Conservation (phyloP, 2,797 vertebrate species). For the Rhinophrynus dorsalis region DNA sequence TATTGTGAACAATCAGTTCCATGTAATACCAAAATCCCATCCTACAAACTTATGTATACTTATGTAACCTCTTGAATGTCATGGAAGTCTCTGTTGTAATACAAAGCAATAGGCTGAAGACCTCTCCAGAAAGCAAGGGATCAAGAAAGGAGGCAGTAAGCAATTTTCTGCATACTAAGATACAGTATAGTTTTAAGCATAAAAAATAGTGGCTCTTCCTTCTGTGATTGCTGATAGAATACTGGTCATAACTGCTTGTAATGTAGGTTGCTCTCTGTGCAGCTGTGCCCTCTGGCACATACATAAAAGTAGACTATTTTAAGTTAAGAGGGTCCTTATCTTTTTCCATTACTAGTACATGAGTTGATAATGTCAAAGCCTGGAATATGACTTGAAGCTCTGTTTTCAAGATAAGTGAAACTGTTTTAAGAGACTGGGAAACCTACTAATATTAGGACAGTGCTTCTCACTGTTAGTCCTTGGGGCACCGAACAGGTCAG, state of each 20-base stretch:
- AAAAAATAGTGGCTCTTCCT: neutral
- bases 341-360: slow-evolving; percentile 41
- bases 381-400: slow-evolving; percentile 29
- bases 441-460: too few relatives aligned
- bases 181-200: neutral
- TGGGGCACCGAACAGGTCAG: too few relatives aligned
- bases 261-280: slow-evolving; percentile 19
- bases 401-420: slow-evolving; percentile 5
- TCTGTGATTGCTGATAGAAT: neutral
- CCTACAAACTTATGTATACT: too few relatives aligned
- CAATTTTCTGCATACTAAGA: neutral
- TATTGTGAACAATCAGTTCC: too few relatives aligned
- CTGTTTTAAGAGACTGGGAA: neutral
- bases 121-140: too few relatives aligned
- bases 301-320: slow-evolving; percentile 37
- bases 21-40: too few relatives aligned
- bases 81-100: too few relatives aligned
- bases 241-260: slow-evolving; percentile 2
- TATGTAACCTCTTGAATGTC: too few relatives aligned
- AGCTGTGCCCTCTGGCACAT: slow-evolving; percentile 47
- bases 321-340: slow-evolving; percentile 45
- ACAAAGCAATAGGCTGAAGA: too few relatives aligned
- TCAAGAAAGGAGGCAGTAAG: neutral
- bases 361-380: slow-evolving; percentile 32
- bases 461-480: too few relatives aligned